Conservation (phyloP, 2,113 vertebrate genomes). For the Lepus americanus region DNA sequence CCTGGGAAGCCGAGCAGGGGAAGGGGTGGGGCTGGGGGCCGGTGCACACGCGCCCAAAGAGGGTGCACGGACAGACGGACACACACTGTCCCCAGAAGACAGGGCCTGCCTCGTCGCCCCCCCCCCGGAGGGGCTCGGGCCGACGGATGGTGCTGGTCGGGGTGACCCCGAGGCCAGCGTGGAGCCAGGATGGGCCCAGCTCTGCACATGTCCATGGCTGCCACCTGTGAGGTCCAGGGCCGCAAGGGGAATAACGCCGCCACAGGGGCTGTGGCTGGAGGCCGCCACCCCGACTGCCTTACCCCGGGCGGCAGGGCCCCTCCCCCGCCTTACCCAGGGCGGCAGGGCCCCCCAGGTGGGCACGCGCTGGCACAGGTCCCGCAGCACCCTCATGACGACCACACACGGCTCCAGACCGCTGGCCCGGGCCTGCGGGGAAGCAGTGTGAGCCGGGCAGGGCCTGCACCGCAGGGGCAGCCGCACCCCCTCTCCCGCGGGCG, state of each 20-base stretch:
- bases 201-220: too few species aligned
- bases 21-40: background rate
- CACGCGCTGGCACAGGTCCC: slow-evolving; percentile 90
- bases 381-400: slow-evolving; percentile 90
- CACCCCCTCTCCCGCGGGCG: accelerated
- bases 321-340: slow-evolving; percentile 87
- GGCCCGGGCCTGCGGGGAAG: slow-evolving; percentile 88
- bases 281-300: too few species aligned
- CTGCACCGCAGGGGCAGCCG: too few species aligned
- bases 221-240: too few species aligned
- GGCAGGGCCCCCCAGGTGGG: slow-evolving; percentile 92
- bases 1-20: background rate
- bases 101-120: too few species aligned
- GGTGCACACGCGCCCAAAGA: background rate
- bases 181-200: background rate
- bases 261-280: too few species aligned
- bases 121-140: background rate
- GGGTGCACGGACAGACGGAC: background rate
- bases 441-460: background rate
- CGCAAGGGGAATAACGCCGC: too few species aligned
- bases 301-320: background rate
- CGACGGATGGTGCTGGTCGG: background rate
- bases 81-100: too few species aligned
- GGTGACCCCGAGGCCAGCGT: background rate
- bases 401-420: slow-evolving; percentile 92